These are phyloP conservation scores for Sminthurides aquaticus DNA, from an alignment of 2,888 invertebrate species.

Conservation along the genomic window DNA sequence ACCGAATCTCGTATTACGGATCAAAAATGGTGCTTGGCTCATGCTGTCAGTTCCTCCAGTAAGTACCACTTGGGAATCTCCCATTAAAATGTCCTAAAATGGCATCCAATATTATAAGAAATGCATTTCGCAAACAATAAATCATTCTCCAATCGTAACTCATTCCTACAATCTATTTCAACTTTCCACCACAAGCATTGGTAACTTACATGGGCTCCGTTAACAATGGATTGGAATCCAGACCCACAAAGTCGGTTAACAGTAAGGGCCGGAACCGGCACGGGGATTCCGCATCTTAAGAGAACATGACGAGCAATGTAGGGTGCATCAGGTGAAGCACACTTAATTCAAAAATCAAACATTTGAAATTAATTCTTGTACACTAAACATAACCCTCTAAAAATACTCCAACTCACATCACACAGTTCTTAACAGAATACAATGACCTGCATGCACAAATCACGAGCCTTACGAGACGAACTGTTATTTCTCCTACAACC, in stretches of 20 bases:
- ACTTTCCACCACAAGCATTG: neutral
- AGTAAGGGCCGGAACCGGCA: slow-evolving; percentile 73
- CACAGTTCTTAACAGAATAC: no score
- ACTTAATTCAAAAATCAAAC: slow-evolving; percentile 49
- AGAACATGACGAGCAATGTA: slow-evolving; percentile 82
- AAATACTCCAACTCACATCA: no score
- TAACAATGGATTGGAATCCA: slow-evolving; percentile 90
- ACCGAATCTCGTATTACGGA: slow-evolving; percentile 76
- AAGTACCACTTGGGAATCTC: slow-evolving; percentile 74
- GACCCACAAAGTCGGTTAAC: slow-evolving; percentile 95
- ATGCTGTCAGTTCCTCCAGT: slow-evolving; percentile 94
- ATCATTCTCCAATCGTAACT: neutral
- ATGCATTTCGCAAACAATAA: neutral
- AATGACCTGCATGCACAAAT: no score
- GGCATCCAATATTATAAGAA: slow-evolving; percentile 31
- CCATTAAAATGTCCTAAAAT: slow-evolving; percentile 75
- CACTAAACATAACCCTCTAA: no score
- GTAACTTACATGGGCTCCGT: slow-evolving; percentile 70
- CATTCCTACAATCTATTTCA: neutral
- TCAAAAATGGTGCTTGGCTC: slow-evolving; percentile 83
- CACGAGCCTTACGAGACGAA: no score
- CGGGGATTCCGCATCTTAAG: slow-evolving; percentile 74
- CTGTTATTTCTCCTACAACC: neutral
- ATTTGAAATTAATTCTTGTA: slow-evolving; percentile 4
- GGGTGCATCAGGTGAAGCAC: slow-evolving; percentile 70